Base-by-base conservation (phyloP, 2,797 vertebrate species). In the Poecilia picta region DNA sequence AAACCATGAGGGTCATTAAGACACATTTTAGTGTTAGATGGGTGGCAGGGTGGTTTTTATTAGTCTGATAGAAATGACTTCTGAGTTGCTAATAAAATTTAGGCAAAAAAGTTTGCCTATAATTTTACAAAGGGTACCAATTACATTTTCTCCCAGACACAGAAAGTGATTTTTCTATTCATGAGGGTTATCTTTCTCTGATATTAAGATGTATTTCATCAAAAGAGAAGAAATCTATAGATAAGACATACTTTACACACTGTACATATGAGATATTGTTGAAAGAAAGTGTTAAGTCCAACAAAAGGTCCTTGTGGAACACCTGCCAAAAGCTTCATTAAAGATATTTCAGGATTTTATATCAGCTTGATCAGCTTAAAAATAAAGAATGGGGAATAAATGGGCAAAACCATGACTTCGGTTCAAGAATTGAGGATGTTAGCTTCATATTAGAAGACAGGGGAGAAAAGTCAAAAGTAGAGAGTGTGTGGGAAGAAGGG, bases 401-500 rank as follows among this genome's bases (percentile, higher is more conserved):
- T 41, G 10, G 6, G 46, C 75, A 47, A 72, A 36, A 79, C 13
- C 3, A 28, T 51, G 43, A 15, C 74, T 51, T 66, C 73, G 78
- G 72, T 25, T 23, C 47, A 33, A n/a, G 20, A 41, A 78, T 53
- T 53, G 12, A 13, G 51, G n/a, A 16, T 0, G 6, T 47, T 59
- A n/a, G 76, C 78, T 84, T 79, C 74, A 75, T 31, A 75, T 13
- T 20, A 49, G 49, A 36, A 78, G 66, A 75, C 78, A 45, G 43
- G 51, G 64, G 55, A 77, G 47, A 71, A 51, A 47, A 75, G 51
- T 28, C 73, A 59, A 83, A 72, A 57, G 68, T 84, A 55, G 72
- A 84, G 79, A 33, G 86, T 88, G 80, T 83, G 89, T 75, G 88
- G 84, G 91, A 90, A 85, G 86, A 89, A 86, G 74, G 75, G 72